phyloP scores from a whole-genome alignment of 2,113 vertebrate genomes.

The Rhinolophus ferrumequinum region DNA sequence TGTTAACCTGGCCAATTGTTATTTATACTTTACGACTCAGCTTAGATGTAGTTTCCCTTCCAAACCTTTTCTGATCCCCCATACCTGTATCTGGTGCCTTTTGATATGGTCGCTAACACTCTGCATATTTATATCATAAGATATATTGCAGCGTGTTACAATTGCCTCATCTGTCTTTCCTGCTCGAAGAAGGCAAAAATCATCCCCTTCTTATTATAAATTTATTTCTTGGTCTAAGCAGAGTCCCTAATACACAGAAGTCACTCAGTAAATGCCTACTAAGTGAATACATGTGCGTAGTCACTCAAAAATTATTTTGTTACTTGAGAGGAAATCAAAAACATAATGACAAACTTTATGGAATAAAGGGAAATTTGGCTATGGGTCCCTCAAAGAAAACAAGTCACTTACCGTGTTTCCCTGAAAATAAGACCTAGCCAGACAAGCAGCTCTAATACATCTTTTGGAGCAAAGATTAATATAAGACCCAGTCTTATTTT shows the following conservation, averaged over 20 bases:
- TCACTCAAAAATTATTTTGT: not conserved
- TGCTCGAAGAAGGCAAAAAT: not conserved
- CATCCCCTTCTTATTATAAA: not conserved
- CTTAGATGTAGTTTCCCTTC: not conserved
- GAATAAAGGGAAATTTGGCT: not conserved
- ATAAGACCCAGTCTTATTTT: too few species aligned
- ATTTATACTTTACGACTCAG: not conserved
- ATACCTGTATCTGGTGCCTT: not conserved
- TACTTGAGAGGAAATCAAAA: slow-evolving; percentile 26
- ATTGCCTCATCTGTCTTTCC: not conserved
- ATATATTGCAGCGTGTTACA: not conserved
- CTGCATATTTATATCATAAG: not conserved
- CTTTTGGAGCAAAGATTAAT: too few species aligned
- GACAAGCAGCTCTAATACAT: too few species aligned
- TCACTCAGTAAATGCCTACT: not conserved
- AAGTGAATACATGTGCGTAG: not conserved
- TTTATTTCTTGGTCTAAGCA: not conserved
- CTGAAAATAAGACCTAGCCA: too few species aligned
- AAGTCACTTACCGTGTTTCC: not conserved
- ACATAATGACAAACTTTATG: not conserved
- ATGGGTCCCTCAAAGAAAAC: not conserved
- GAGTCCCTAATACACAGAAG: not conserved
- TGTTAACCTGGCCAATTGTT: not conserved
- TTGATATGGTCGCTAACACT: not conserved
- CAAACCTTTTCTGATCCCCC: not conserved